phyloP scores from a whole-genome alignment of 2,888 invertebrate genomes.

The Apotomis capreana region DNA sequence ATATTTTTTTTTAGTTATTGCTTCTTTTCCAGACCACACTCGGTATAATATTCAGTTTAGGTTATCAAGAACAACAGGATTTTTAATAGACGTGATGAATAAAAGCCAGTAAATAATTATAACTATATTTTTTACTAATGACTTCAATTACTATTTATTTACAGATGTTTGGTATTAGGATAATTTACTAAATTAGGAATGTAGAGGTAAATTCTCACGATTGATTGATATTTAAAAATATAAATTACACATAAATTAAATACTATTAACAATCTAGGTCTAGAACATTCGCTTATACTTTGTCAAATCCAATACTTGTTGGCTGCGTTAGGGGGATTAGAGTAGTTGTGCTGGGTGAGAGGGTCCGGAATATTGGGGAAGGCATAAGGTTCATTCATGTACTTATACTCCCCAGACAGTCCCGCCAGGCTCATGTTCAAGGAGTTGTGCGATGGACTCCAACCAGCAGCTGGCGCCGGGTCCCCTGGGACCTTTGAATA shows the following conservation, averaged over 20 bases:
- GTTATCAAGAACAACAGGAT: too few relatives aligned
- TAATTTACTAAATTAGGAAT: slow-evolving; percentile 70
- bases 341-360: slow-evolving; percentile 75
- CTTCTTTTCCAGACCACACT: too few relatives aligned
- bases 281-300: slow-evolving; percentile 47
- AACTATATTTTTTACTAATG: slow-evolving; percentile 62
- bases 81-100: not conserved
- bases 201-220: slow-evolving; percentile 76
- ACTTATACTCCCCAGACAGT: slow-evolving; percentile 77
- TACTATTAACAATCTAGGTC: slow-evolving; percentile 55
- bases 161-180: slow-evolving; percentile 77
- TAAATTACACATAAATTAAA: slow-evolving; percentile 60
- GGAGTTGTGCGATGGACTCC: slow-evolving; percentile 79
- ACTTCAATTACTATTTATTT: slow-evolving; percentile 71
- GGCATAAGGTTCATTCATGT: slow-evolving; percentile 79
- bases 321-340: slow-evolving; percentile 71
- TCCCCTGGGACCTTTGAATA: slow-evolving; percentile 79
- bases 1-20: too few relatives aligned
- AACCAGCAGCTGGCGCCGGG: slow-evolving; percentile 80
- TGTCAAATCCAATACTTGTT: slow-evolving; percentile 82
- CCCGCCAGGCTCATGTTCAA: slow-evolving; percentile 79
- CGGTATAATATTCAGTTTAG: too few relatives aligned
- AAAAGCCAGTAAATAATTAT: slow-evolving; percentile 20
- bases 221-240: slow-evolving; percentile 46
- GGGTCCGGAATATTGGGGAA: slow-evolving; percentile 77